These are phyloP conservation scores for Agrochola litura DNA, from an alignment of 2,888 invertebrate species.

Conservation along the genomic window DNA sequence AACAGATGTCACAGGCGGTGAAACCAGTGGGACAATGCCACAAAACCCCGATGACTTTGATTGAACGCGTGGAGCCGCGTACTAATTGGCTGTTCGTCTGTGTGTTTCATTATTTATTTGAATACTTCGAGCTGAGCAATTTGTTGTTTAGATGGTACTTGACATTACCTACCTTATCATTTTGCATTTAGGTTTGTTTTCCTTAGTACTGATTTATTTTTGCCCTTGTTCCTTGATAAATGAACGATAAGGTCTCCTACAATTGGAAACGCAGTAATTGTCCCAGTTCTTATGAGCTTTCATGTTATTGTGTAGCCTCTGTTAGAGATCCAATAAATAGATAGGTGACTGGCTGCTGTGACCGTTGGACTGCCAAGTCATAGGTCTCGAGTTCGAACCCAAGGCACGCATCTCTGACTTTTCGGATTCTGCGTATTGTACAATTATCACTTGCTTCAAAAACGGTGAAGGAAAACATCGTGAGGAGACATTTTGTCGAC, in stretches of 20 bases:
- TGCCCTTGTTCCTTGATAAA: too few relatives aligned
- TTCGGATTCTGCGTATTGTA: too few relatives aligned
- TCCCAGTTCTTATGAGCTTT: not conserved
- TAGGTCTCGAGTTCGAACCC: too few relatives aligned
- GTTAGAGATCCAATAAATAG: not conserved
- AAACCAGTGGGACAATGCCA: conserved; percentile 19
- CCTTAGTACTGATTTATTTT: not conserved
- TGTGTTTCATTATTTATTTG: not conserved
- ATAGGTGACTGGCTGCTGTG: too few relatives aligned
- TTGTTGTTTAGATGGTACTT: not conserved
- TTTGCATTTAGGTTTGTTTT: not conserved
- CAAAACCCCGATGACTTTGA: conserved; percentile 15
- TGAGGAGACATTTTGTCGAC: too few relatives aligned
- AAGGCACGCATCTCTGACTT: too few relatives aligned
- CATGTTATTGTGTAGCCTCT: not conserved
- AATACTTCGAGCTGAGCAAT: not conserved
- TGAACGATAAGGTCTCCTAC: not conserved
- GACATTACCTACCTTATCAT: not conserved
- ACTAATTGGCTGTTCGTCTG: conserved; percentile 29
- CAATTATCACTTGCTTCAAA: too few relatives aligned
- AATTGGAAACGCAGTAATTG: not conserved
- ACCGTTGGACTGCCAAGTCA: too few relatives aligned
- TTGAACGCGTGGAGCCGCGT: not conserved
- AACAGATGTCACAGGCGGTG: conserved; percentile 13
- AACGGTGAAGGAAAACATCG: too few relatives aligned